Conservation (phyloP, 2,113 vertebrate species). For the cattle (Bos taurus) region DNA sequence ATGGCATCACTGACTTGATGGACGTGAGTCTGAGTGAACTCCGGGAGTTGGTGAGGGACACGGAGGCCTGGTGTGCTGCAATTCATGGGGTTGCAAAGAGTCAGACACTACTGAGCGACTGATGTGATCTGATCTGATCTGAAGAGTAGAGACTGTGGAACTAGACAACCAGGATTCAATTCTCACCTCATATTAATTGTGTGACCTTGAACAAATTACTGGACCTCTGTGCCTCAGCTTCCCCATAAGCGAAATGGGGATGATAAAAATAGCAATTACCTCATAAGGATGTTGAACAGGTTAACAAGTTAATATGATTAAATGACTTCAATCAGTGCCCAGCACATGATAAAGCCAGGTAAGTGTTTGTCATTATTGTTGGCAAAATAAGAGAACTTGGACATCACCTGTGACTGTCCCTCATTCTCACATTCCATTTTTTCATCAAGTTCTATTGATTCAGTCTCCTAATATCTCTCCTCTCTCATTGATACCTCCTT, state of each 20-base stretch:
- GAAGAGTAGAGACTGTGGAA: neutral
- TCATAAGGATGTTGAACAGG: neutral
- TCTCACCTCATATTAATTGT: neutral
- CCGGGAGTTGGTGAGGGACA: too few relatives aligned
- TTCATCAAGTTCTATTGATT: neutral
- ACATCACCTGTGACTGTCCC: neutral
- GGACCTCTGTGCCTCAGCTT: neutral
- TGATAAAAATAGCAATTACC: neutral
- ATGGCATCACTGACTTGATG: too few relatives aligned
- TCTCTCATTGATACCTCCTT: neutral
- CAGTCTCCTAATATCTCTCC: neutral
- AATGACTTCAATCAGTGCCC: neutral
- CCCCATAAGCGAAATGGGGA: neutral
- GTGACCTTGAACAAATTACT: neutral
- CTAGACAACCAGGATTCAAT: neutral
- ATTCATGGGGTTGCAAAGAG: too few relatives aligned
- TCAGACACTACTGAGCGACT: too few relatives aligned
- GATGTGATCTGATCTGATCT: too few relatives aligned
- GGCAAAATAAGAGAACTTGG: neutral
- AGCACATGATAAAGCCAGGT: neutral
- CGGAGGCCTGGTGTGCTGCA: too few relatives aligned
- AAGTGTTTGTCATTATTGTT: neutral
- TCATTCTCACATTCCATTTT: neutral
- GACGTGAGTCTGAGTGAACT: too few relatives aligned
- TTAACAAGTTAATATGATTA: neutral